Percentiles rank a stretch among this genome's conserved stretches.
Conservation (phyloP, 2,797 vertebrate genomes). For the Vireo griseus region DNA sequence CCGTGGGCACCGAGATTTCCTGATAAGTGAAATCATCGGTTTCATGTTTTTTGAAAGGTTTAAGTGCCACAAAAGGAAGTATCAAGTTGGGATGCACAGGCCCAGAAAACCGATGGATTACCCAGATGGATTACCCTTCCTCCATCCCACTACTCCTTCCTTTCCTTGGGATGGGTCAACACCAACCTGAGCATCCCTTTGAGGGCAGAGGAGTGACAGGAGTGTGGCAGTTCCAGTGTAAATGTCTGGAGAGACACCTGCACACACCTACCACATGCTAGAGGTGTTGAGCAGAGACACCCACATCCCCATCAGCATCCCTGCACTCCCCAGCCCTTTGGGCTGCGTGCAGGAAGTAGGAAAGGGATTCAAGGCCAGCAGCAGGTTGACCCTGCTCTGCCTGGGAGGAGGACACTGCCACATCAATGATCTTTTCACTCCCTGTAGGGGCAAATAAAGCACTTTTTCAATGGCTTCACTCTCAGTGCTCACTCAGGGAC, state of each 20-base stretch:
- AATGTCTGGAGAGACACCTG: background rate
- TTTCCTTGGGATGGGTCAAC: background rate
- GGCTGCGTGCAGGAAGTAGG: rapidly evolving
- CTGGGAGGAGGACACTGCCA: background rate
- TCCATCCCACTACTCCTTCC: background rate
- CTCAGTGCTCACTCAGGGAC: background rate
- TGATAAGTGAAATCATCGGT: background rate
- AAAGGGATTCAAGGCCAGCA: background rate
- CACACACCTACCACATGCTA: background rate
- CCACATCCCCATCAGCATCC: rapidly evolving
- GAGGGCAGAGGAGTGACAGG: background rate
- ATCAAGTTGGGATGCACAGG: background rate
- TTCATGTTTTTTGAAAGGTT: background rate
- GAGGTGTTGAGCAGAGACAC: background rate
- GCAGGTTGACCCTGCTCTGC: background rate
- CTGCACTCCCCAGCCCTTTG: background rate
- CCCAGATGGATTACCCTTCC: background rate
- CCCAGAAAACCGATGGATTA: background rate
- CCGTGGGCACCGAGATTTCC: background rate
- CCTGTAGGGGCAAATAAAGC: background rate
- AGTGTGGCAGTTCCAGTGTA: background rate
- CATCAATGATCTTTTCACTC: background rate
- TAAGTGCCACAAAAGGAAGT: background rate
- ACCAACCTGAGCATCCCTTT: background rate
- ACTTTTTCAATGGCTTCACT: background rate